phyloP scores from a whole-genome alignment of 2,797 vertebrate species.

The Sebastes trivittatus region DNA sequence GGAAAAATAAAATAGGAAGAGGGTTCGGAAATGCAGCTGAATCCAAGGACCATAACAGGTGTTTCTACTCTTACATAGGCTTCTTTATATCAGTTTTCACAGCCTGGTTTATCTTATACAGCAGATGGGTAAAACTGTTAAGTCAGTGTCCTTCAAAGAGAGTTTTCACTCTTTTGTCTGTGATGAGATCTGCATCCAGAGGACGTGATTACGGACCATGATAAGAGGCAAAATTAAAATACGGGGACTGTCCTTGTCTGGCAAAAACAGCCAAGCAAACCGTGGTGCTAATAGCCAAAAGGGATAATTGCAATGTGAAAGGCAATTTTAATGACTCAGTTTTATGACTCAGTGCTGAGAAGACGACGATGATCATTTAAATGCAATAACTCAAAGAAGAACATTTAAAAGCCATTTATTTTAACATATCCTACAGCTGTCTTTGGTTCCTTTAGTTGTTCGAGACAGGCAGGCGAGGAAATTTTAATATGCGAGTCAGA shows the following conservation, averaged over 20 bases:
- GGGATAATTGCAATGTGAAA: conserved; percentile 28
- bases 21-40: background rate
- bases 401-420: conserved; percentile 46
- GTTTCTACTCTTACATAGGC: background rate
- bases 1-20: background rate
- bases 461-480: background rate
- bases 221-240: conserved; percentile 53
- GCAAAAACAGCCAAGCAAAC: conserved; percentile 24
- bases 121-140: conserved; percentile 4
- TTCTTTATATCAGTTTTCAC: conserved; percentile 1
- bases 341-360: conserved; percentile 45
- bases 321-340: conserved; percentile 17
- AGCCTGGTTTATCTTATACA: background rate
- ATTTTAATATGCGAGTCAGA: background rate
- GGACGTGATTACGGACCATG: conserved; percentile 27
- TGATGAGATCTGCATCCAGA: conserved; percentile 43
- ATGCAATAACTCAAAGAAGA: conserved; percentile 42
- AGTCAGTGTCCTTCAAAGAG: conserved; percentile 42
- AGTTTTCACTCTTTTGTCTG: conserved; percentile 43
- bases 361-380: conserved; percentile 35
- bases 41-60: background rate
- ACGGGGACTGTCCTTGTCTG: conserved; percentile 46
- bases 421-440: conserved; percentile 24
- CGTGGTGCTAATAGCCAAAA: background rate
- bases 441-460: conserved; percentile 9